Percentiles rank a stretch among this genome's conserved stretches.
These are phyloP conservation scores for Punctoribates punctum DNA, from an alignment of 2,888 invertebrate species.

Conservation along the genomic window DNA sequence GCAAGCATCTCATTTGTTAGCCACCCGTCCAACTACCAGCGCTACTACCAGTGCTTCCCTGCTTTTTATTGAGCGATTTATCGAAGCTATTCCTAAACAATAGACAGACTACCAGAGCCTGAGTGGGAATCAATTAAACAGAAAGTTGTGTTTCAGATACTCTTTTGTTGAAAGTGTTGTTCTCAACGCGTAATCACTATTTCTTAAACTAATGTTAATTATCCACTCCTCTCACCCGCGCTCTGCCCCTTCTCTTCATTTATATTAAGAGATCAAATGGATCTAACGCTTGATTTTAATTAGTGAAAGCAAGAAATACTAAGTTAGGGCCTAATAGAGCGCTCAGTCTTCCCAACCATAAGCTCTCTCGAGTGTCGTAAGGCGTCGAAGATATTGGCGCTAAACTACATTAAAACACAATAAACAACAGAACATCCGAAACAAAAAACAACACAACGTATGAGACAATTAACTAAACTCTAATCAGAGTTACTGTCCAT, in stretches of 20 bases:
- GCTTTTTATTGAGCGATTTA: slow-evolving; percentile 20
- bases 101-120: background rate
- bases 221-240: background rate
- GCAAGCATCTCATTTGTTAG: slow-evolving; percentile 5
- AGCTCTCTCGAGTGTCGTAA: slow-evolving; percentile 9
- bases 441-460: background rate
- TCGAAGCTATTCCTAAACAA: background rate
- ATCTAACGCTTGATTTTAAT: slow-evolving; percentile 25
- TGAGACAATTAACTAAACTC: background rate
- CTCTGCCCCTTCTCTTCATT: slow-evolving; percentile 6
- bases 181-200: background rate
- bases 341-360: background rate
- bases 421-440: background rate
- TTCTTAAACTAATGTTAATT: slow-evolving; percentile 29
- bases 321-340: slow-evolving; percentile 5
- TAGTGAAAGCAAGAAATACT: slow-evolving; percentile 4
- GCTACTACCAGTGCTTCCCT: no score
- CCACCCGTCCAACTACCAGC: background rate
- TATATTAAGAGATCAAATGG: slow-evolving; percentile 25
- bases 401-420: slow-evolving; percentile 7
- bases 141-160: background rate
- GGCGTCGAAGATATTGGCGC: background rate
- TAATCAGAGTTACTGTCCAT: slow-evolving; percentile 2
- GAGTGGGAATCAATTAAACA: background rate
- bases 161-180: background rate